Evolutionary conservation across 2,888 invertebrate species (phyloP).

Genomic region (Rambutsinella grinnellia): DNA sequence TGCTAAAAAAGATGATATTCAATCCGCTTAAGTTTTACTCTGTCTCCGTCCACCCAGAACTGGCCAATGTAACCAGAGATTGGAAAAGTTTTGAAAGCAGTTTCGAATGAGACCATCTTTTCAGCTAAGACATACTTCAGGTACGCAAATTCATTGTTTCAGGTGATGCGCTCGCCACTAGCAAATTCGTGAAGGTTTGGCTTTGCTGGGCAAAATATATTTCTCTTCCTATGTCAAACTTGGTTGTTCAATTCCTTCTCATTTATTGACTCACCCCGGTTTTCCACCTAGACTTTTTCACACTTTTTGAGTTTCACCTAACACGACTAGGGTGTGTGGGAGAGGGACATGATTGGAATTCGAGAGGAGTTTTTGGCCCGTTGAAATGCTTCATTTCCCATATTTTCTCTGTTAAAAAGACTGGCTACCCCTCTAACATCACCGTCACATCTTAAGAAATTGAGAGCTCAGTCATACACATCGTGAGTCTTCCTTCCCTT

Average conservation of each 20-base stretch:
- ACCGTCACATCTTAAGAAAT: neutral
- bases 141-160: too few species aligned
- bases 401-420: conserved; percentile 44
- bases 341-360: conserved; percentile 48
- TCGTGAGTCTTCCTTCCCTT: conserved; percentile 23
- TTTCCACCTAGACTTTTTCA: conserved; percentile 5
- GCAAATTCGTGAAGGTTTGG: too few species aligned
- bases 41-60: too few species aligned
- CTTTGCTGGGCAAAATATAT: too few species aligned
- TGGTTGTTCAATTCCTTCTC: conserved; percentile 40
- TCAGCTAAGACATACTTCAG: too few species aligned
- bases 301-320: conserved; percentile 19
- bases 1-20: too few species aligned
- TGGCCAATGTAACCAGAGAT: too few species aligned
- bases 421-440: neutral
- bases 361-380: conserved; percentile 37
- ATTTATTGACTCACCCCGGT: conserved; percentile 36
- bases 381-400: conserved; percentile 57
- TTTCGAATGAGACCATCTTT: too few species aligned
- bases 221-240: conserved; percentile 52
- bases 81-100: too few species aligned
- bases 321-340: conserved; percentile 39
- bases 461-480: neutral
- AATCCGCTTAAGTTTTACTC: too few species aligned
- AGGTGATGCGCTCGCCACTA: too few species aligned